A percentile compares a stretch with the other conserved stretches of the same genome.
Conservation (phyloP, 2,797 vertebrate genomes). For the Darevskia mixta region DNA sequence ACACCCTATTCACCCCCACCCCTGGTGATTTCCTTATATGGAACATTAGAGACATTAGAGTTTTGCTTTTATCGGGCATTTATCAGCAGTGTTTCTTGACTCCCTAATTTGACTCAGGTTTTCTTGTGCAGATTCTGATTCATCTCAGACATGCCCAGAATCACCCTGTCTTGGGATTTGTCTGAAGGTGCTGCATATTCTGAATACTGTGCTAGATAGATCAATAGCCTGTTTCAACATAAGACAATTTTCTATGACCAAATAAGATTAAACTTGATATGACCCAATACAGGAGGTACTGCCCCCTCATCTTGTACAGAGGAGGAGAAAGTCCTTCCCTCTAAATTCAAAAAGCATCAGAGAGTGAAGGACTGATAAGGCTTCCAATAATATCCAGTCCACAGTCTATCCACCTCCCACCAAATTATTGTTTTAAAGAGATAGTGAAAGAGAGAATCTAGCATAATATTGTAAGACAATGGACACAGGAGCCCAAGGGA, state of each 20-base stretch:
- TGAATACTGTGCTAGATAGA: not conserved
- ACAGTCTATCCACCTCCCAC: not conserved
- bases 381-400: not conserved
- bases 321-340: no score
- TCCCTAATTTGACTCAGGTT: no score
- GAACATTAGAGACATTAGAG: no score
- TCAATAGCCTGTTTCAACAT: not conserved
- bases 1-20: no score
- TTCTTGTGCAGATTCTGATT: no score
- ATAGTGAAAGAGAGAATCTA: not conserved
- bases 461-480: conserved; percentile 4
- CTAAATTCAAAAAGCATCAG: not conserved
- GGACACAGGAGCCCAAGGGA: not conserved
- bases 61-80: no score
- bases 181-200: no score
- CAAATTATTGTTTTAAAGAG: conserved; percentile 25
- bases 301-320: no score
- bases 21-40: no score
- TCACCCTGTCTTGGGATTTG: no score
- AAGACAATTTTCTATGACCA: not conserved
- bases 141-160: no score
- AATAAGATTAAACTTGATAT: not conserved
- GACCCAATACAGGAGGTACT: not conserved
- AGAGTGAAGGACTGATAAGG: not conserved
- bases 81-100: no score